A percentile compares a stretch with the other conserved stretches of the same genome.
Evolutionary conservation across 2,888 invertebrate species (phyloP).

Genomic region (Zaprionus bogoriensis): DNA sequence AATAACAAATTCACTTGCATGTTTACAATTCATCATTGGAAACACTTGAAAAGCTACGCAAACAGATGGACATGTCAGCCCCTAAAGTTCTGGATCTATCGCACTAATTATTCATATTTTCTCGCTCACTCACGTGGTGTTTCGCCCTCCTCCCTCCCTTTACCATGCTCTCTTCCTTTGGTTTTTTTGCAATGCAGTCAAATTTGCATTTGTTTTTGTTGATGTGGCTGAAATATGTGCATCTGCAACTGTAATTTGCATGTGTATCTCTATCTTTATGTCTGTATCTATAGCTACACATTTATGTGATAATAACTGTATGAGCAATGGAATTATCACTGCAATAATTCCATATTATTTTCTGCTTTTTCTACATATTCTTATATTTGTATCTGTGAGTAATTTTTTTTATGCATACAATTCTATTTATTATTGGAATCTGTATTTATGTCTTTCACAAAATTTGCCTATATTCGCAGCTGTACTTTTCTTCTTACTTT

Average conservation of each 20-base stretch:
- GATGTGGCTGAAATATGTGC: neutral
- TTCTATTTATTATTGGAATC: no score
- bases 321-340: neutral
- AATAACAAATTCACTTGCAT: neutral
- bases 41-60: conserved; percentile 4
- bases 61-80: conserved; percentile 11
- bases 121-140: neutral
- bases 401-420: neutral
- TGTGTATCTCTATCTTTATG: neutral
- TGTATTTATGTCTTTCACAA: neutral
- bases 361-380: neutral
- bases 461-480: neutral
- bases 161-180: neutral
- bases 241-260: neutral
- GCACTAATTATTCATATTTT: conserved; percentile 48
- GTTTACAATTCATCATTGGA: conserved; percentile 44
- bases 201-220: neutral
- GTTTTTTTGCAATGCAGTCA: neutral
- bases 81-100: conserved; percentile 39
- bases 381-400: neutral
- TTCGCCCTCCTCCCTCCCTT: neutral
- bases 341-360: neutral
- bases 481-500: no score
- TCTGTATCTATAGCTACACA: neutral
- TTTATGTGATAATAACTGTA: neutral